Evolutionary conservation across 2,888 invertebrate genomes (phyloP), one percentile per base, ranked within the genome.

Genomic region (Invenusta paracnida): DNA sequence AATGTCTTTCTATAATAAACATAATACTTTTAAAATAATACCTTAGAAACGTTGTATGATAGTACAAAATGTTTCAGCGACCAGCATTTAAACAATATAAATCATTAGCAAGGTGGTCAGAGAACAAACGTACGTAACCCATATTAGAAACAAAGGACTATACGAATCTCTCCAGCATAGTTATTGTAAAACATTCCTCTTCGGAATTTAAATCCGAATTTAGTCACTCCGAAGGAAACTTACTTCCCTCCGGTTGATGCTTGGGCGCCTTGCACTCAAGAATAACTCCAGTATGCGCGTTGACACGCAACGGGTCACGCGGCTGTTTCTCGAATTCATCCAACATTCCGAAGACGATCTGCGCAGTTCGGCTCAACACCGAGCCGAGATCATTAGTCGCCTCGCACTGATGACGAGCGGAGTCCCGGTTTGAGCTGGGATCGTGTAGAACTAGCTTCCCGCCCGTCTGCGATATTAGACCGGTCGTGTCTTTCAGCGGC

Each of bases 271-370:
- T 67, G 84, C 86, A 86, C n/a, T 83, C 84, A 1, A 86, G 30
- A 28, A 82, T 86, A 1, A 86, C 67, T n/a, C 86, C 82, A 0
- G 5, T 85, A 25, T 86, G 48, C 1, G 85, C 66, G 5, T 29
- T 23, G 5, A 67, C 67, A n/a, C 31, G 23, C 2, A 23, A 66
- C 0, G 29, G 2, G 1, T 48, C 66, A 11, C 84, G 84, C 13
- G 86, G 79, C 23, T 86, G 85, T 30, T 85, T 86, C 29, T 86
- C 29, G 28, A 84, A 84, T 2, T 28, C 31, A 11, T 84, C 84
- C 79, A 84, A 28, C n/a, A 28, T 66, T 5, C 67, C 84, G 27
- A 84, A 84, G 27, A 84, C 73, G 28, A 84, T 84, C 27, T 84
- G 29, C 28, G 73, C 67, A 5, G 84, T 79, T 11, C 31, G 27